These are phyloP conservation scores for Orthosia cruda DNA, from an alignment of 2,888 invertebrate genomes.

Conservation along the genomic window DNA sequence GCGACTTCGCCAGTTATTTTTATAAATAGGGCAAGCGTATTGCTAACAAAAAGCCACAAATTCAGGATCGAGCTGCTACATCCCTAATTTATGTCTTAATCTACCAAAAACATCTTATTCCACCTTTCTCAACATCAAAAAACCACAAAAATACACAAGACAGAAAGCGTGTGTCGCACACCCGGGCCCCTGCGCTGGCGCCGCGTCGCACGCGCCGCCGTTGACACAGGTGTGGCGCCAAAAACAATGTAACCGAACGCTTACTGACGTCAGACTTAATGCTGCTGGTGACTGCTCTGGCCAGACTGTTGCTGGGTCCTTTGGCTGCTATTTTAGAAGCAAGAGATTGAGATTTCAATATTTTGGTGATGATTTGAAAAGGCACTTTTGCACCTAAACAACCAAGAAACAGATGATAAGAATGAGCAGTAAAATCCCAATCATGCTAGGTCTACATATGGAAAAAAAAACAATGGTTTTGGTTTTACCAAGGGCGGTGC, in stretches of 20 bases:
- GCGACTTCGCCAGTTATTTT: too few relatives aligned
- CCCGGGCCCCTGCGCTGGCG: conserved; percentile 53
- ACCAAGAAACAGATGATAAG: too few relatives aligned
- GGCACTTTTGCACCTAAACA: too few relatives aligned
- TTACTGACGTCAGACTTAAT: conserved; percentile 50
- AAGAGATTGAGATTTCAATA: background rate
- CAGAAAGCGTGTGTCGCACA: background rate
- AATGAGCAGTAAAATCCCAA: too few relatives aligned
- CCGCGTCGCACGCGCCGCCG: conserved; percentile 66
- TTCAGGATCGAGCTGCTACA: too few relatives aligned
- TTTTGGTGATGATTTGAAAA: too few relatives aligned
- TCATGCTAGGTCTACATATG: too few relatives aligned
- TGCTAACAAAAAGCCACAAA: too few relatives aligned
- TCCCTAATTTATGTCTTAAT: too few relatives aligned
- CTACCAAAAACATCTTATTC: too few relatives aligned
- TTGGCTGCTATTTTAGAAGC: conserved; percentile 32
- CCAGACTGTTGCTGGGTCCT: conserved; percentile 55
- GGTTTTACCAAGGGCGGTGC: too few relatives aligned
- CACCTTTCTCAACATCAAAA: background rate
- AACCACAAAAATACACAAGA: conserved; percentile 11
- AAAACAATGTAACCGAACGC: conserved; percentile 59
- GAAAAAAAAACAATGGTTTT: background rate
- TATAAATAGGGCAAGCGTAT: too few relatives aligned
- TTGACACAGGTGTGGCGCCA: conserved; percentile 67
- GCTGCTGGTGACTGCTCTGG: conserved; percentile 1